Conservation (phyloP, 2,888 invertebrate genomes). For the Mythimna lalbum region DNA sequence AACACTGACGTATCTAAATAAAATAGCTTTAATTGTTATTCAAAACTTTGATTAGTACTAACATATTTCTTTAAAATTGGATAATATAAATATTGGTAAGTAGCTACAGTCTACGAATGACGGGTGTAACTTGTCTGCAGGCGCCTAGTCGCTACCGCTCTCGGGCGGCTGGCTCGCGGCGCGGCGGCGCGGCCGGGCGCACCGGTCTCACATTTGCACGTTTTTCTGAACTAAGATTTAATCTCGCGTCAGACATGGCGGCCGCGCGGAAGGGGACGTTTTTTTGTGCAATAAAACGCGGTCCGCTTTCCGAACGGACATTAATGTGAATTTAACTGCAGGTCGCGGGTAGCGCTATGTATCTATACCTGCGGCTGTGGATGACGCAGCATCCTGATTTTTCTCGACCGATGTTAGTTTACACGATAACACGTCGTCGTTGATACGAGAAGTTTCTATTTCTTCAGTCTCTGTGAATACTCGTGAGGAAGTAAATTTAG, state of each 20-base stretch:
- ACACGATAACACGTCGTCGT: too few species aligned
- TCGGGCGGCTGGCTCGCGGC: background rate
- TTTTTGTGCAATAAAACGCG: conserved; percentile 32
- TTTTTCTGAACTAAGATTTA: conserved; percentile 34
- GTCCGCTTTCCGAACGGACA: conserved; percentile 16
- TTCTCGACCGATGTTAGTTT: conserved; percentile 2
- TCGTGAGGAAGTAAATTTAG: background rate
- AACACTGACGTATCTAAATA: too few species aligned
- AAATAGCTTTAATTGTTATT: too few species aligned
- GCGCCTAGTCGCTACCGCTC: background rate
- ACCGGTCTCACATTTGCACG: conserved; percentile 11
- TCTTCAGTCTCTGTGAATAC: background rate
- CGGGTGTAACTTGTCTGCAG: too few species aligned
- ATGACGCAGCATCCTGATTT: background rate
- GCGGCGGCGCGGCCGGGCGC: background rate
- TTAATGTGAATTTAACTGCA: conserved; percentile 32
- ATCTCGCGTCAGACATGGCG: conserved; percentile 17
- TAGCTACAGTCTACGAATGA: too few species aligned
- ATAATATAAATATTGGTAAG: too few species aligned
- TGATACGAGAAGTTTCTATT: background rate
- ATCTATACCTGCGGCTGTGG: background rate
- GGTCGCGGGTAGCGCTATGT: background rate
- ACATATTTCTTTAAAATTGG: too few species aligned
- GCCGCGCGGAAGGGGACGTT: background rate
- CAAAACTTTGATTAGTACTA: too few species aligned